Evolutionary conservation across 1,140 invertebrate genomes (phyloP).

Genomic region (Anastatus disparis): DNA sequence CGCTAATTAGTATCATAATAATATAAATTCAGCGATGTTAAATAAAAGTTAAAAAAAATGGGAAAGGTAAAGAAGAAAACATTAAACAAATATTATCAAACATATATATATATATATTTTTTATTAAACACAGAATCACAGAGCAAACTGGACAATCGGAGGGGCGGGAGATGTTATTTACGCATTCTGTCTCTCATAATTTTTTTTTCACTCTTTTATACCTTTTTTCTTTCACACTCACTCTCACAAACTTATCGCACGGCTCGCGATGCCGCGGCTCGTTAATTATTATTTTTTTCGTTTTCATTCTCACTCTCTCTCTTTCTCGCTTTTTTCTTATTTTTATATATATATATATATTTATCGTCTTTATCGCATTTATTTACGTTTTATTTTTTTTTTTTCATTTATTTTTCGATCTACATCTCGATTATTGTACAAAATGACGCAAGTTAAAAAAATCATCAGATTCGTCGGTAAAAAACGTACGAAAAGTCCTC

Average conservation of each 20-base stretch:
- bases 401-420: background rate
- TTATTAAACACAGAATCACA: conserved; percentile 64
- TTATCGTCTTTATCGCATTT: background rate
- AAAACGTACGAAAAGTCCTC: conserved; percentile 53
- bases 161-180: conserved; percentile 51
- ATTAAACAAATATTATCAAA: conserved; percentile 39
- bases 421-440: conserved; percentile 47
- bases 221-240: conserved; percentile 11
- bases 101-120: conserved; percentile 51
- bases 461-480: conserved; percentile 45
- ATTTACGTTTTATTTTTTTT: background rate
- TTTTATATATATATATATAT: conserved; percentile 7
- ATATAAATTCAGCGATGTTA: too few relatives aligned
- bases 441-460: conserved; percentile 53
- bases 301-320: background rate
- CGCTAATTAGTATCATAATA: too few relatives aligned
- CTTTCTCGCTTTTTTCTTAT: too few relatives aligned
- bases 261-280: conserved; percentile 45
- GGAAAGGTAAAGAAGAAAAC: background rate
- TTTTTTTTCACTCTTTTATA: background rate
- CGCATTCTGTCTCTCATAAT: conserved; percentile 21
- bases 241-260: conserved; percentile 36
- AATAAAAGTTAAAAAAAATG: background rate
- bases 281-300: conserved; percentile 1
- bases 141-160: conserved; percentile 61